Evolutionary conservation across 2,888 invertebrate genomes (phyloP).

Genomic region (Brachycybe producta): DNA sequence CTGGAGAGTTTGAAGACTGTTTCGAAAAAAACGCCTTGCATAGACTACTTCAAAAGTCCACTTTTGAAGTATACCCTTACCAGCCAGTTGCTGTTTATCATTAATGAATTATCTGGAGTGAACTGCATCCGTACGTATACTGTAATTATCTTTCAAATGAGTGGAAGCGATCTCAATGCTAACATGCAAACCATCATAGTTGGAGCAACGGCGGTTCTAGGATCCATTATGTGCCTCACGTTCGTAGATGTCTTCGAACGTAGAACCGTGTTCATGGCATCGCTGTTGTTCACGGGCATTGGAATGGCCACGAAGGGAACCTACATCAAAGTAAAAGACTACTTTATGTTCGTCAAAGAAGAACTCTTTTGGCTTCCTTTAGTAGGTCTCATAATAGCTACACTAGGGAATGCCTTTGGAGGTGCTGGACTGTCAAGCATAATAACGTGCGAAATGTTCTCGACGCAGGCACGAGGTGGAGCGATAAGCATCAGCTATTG

Average conservation of each 20-base stretch:
- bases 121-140: constrained; percentile 72
- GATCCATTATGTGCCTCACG: constrained; percentile 58
- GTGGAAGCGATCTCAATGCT: constrained; percentile 46
- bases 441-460: no score
- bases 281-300: constrained; percentile 56
- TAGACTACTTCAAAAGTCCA: no score
- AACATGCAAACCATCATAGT: constrained; percentile 59
- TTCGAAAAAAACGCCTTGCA: no score
- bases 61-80: no score
- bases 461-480: no score
- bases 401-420: no score
- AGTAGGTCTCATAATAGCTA: constrained; percentile 56
- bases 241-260: constrained; percentile 71
- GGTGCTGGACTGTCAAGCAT: no score
- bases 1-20: no score
- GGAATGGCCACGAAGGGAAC: constrained; percentile 69
- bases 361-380: constrained; percentile 57
- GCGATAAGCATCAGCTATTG: no score
- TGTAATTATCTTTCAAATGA: constrained; percentile 55
- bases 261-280: constrained; percentile 56
- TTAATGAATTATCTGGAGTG: no score
- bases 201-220: constrained; percentile 65
- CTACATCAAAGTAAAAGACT: constrained; percentile 67
- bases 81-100: no score
- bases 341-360: constrained; percentile 39